Evolutionary conservation across 1,140 invertebrate genomes (phyloP), one percentile per base, ranked within the genome.

Genomic region (Neelides sp.): DNA sequence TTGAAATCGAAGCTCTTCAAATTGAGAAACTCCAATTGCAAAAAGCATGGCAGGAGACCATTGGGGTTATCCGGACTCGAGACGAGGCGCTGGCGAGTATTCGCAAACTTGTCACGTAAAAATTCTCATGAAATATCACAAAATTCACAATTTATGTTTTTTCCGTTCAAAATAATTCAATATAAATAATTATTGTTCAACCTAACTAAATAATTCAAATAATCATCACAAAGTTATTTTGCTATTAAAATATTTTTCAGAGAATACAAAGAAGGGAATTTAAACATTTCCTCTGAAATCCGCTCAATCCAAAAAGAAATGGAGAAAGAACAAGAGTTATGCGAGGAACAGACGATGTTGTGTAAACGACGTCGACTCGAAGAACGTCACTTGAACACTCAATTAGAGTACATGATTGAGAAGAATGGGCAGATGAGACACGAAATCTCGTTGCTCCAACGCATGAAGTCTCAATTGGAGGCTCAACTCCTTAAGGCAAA

Each of bases 21-120:
- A 69, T 74, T 28, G 81, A 85, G 54, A 75, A 82, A 52, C 73
- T 74, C 27, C 73, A 74, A 15, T 67, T 84, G 2, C 69, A 80
- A 32, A 74, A 74, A 59, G 71, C 79, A 8, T 85, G 82, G 81
- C 79, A 80, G 62, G 75, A 77, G 7, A 77, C 83, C 17, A 70
- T 85, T 19, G 66, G 75, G 4, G 76, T 76, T 47, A 82, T 85
- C 52, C 70, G 72, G 28, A 73, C 78, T 35, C 65, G 79, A 32
- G 79, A 84, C 63, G 75, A 75, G 62, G 72, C 78, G 4, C 70
- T 75, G 41, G 71, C 8, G n/a, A 34, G 30, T 10, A 8, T 10
- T 34, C 30, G 8, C 8, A n/a, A n/a, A n/a, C 8, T 8, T 8
- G 30, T n/a, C n/a, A n/a, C n/a, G 8, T 34, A 34, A n/a, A n/a